Conservation (phyloP, 37 sponge, comb jelly and placozoan species). For the Geodia barretti region DNA sequence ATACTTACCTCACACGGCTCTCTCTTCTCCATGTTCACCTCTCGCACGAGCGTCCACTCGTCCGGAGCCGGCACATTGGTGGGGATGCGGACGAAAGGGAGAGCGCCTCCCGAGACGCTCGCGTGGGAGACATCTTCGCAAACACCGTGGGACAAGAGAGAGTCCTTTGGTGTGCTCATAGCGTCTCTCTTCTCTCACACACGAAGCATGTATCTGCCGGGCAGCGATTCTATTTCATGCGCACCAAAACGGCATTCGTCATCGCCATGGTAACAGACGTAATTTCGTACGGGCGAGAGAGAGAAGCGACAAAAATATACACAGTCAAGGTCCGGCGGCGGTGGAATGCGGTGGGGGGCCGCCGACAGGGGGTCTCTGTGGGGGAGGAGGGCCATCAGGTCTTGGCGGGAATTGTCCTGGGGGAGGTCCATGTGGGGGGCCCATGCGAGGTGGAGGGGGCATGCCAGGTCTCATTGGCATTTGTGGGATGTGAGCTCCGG, state of each 20-base stretch:
- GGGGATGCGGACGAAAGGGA: neutral
- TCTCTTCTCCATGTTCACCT: conserved; percentile 54
- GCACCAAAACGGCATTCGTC: neutral
- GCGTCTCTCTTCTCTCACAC: too few relatives aligned
- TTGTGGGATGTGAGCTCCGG: neutral
- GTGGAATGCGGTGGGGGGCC: neutral
- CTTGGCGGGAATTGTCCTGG: conserved; percentile 4
- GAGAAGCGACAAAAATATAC: too few relatives aligned
- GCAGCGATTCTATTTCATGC: neutral
- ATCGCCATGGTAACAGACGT: neutral
- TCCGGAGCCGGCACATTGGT: conserved; percentile 24
- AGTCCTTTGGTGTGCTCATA: neutral
- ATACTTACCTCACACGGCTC: conserved; percentile 47
- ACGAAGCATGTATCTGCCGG: neutral
- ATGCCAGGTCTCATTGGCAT: conserved; percentile 5
- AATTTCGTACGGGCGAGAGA: too few relatives aligned
- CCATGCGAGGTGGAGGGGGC: conserved; percentile 19
- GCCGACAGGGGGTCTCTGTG: conserved; percentile 8
- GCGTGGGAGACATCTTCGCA: neutral
- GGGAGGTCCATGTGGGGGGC: conserved; percentile 1
- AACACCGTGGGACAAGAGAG: neutral
- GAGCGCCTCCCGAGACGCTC: neutral
- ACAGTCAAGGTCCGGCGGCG: neutral
- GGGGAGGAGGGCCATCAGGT: neutral
- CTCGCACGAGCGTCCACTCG: conserved; percentile 45